Evolutionary conservation across 92 coral and sea anemone genomes (phyloP), one percentile per base, ranked within the genome.

Genomic region (Galaxea fascicularis): DNA sequence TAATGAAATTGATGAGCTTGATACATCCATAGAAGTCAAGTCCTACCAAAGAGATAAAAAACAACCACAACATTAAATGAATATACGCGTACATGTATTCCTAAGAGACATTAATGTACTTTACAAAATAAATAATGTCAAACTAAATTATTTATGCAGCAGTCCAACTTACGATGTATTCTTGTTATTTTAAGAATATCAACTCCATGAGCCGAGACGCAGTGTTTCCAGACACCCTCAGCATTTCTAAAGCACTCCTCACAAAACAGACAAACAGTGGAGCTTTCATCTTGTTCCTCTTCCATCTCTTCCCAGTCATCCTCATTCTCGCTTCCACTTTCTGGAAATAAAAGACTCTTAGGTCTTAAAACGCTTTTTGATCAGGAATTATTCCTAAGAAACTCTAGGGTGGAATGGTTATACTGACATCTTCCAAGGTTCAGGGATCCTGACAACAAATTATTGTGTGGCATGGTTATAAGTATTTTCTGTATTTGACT

Each of bases 21-120:
- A 96, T 92, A 65, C 93, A 96, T 51, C 98, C 98, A 93, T 96
- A 96, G 81, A 88, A 92, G 77, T 96, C 98, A 56, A 96, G 88
- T n/a, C 91, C 98, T 95, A 73, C 60, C 14, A 25, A 31, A 18
- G 73, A 28, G 25, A 70, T 24, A 76, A 16, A 30, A 45, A 46
- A 82, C n/a, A n/a, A n/a, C n/a, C 4, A 57, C 3, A 4, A 16
- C 4, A 28, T 4, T 1, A 39, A 69, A 6, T 30, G 6, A 16
- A 1, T 35, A 35, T 15, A 69, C 0, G 3, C 27, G 27, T 18
- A 80, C 20, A 46, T 16, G 0, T 10, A 31, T 35, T 35, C 6
- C 41, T 35, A 35, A 2, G 41, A 35, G 2, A 35, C 2, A 35
- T 35, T n/a, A n/a, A n/a, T n/a, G n/a, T n/a, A n/a, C n/a, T n/a